A percentile compares a stretch with the other conserved stretches of the same genome.
phyloP scores from a whole-genome alignment of 2,888 invertebrate species.

The Agrypnus murinus region DNA sequence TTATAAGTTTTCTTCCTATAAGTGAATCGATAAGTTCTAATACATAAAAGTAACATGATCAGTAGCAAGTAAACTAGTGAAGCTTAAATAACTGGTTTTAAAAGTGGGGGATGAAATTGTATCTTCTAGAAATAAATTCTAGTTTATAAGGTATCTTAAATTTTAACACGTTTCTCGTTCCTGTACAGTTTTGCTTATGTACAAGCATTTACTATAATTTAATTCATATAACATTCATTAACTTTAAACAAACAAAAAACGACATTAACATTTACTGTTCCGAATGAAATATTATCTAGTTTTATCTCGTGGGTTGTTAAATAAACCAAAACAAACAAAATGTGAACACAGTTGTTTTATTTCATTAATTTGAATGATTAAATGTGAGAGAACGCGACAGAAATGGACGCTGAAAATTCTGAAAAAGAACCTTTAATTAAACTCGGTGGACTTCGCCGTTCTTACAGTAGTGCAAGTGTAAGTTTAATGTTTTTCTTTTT shows the following conservation, averaged over 20 bases:
- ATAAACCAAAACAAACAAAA: background rate
- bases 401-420: slow-evolving; percentile 6
- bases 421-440: slow-evolving; percentile 30
- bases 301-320: background rate
- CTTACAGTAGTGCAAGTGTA: slow-evolving; percentile 13
- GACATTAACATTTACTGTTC: background rate
- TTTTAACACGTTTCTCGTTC: too few relatives aligned
- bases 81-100: slow-evolving; percentile 41
- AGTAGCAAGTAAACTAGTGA: slow-evolving; percentile 24
- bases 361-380: too few relatives aligned
- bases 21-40: slow-evolving; percentile 31
- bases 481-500: slow-evolving; percentile 7
- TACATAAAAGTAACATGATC: slow-evolving; percentile 30
- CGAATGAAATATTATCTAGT: too few relatives aligned
- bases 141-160: slow-evolving; percentile 4
- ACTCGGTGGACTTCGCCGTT: background rate
- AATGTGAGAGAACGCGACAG: background rate
- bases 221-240: too few relatives aligned
- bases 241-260: background rate
- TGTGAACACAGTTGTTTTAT: too few relatives aligned
- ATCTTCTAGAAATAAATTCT: slow-evolving; percentile 14
- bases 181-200: too few relatives aligned
- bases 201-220: too few relatives aligned
- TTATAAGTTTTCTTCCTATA: too few relatives aligned
- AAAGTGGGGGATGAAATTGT: slow-evolving; percentile 34